Conservation (phyloP, 2,113 vertebrate genomes). For the Diphyllodes magnificus region DNA sequence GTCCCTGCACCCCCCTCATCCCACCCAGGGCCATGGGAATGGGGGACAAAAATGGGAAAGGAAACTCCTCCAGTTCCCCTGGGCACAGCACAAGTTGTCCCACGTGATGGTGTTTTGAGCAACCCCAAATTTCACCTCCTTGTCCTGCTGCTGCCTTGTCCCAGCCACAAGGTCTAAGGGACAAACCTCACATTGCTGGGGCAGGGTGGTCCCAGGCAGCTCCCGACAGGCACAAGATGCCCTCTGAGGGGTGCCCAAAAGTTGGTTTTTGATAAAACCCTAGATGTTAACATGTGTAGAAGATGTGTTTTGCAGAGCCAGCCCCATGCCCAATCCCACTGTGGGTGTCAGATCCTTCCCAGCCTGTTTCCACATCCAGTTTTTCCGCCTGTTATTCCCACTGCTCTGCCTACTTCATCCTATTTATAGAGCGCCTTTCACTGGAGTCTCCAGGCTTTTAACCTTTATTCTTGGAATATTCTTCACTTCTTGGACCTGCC, state of each 20-base stretch:
- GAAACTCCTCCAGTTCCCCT: neutral
- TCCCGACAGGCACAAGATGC: rapidly evolving
- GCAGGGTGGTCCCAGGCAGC: neutral
- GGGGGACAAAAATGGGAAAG: neutral
- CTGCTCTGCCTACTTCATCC: neutral
- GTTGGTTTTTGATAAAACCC: neutral
- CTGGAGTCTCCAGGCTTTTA: neutral
- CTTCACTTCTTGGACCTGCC: slow-evolving; percentile 43
- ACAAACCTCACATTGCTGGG: neutral
- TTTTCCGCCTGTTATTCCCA: neutral
- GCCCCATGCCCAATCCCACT: neutral
- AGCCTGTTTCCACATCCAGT: neutral
- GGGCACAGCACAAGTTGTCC: neutral
- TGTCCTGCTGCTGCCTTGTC: neutral
- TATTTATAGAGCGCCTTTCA: slow-evolving; percentile 2
- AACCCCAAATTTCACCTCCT: neutral
- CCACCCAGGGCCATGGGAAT: neutral
- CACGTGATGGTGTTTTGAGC: neutral
- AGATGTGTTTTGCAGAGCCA: neutral
- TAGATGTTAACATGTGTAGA: neutral
- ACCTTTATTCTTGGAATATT: slow-evolving; percentile 55
- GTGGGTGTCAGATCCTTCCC: neutral
- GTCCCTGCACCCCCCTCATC: neutral
- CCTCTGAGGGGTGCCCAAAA: neutral
- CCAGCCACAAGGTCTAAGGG: neutral